Base-by-base conservation (phyloP, 1,140 invertebrate genomes). In the Aricia agestis region DNA sequence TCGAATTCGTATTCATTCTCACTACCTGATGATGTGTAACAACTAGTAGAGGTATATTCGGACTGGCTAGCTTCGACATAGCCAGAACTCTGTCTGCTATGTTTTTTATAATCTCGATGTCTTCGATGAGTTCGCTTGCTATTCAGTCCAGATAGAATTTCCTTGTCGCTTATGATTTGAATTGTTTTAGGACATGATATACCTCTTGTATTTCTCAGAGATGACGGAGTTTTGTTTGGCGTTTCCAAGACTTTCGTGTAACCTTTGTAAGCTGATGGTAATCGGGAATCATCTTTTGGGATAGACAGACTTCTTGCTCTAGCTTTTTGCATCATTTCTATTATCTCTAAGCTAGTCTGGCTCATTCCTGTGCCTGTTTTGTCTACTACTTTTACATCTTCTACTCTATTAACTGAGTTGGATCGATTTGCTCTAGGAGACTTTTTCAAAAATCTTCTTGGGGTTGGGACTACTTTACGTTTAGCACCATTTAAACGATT, bases 101-200 rank as follows among this genome's bases (percentile, higher is more conserved):
- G 78, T 72, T 83, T 82, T 61, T 82, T 80, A 32, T 78, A 66
- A 68, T 78, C 76, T 66, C 74, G 61, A 61, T 79, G 71, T 57
- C 45, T 52, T 52, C 72, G 57, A 69, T 84, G 69, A 42, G 57
- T 83, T 72, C 90, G 86, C 36, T 86, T 90, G 74, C 82, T 81
- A 69, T 82, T 82, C 69, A 93, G 87, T 17, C 92, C 92, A 70
- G 92, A 91, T 69, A 93, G 81, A 67, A 93, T 87, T 84, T 93
- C 93, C 78, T 86, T 90, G 72, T 93, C 89, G 57, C 87, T 92
- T 42, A 92, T 90, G 69, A 92, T 92, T 77, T 92, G 86, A 71
- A 92, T 92, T n/a, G 89, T 92, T 83, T 92, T 92, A 3, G 91
- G 91, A 81, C 89, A 91, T 9, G 89, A 91, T 74, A 92, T 85